phyloP scores from a whole-genome alignment of 2,888 invertebrate genomes.

The Dicyrtomina minuta region DNA sequence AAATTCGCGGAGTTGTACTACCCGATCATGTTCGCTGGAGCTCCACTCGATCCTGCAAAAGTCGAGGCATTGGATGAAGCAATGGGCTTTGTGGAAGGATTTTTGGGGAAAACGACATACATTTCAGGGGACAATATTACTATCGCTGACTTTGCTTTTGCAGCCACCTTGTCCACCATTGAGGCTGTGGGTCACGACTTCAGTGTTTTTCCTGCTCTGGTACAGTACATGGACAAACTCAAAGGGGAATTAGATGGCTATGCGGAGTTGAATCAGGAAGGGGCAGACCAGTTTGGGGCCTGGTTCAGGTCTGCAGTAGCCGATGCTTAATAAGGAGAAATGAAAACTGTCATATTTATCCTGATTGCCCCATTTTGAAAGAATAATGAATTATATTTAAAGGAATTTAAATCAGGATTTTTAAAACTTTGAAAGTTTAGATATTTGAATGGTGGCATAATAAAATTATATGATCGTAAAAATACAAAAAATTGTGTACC shows the following conservation, averaged over 20 bases:
- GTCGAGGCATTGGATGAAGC: constrained; percentile 56
- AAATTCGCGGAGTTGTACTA: constrained; percentile 63
- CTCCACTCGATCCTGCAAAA: constrained; percentile 55
- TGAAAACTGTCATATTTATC: no score
- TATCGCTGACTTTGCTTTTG: constrained; percentile 59
- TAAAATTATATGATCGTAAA: no score
- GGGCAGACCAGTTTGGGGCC: constrained; percentile 50
- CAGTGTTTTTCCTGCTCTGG: no score
- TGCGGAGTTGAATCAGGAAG: constrained; percentile 57
- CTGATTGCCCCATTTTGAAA: no score
- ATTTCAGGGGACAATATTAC: constrained; percentile 54
- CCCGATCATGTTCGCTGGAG: constrained; percentile 54
- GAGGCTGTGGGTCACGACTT: constrained; percentile 64
- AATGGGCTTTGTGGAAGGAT: constrained; percentile 57
- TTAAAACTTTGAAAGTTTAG: no score
- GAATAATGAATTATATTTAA: no score
- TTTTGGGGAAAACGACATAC: constrained; percentile 56
- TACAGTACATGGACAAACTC: constrained; percentile 65
- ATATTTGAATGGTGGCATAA: no score
- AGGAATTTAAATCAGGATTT: no score
- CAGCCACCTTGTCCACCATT: constrained; percentile 57
- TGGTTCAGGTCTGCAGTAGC: constrained; percentile 46
- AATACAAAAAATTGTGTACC: no score
- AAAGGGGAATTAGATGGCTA: constrained; percentile 65
- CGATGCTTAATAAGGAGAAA: no score